Evolutionary conservation across 2,797 vertebrate species (phyloP), one percentile per base, ranked within the genome.

Genomic region (Choloepus didactylus): DNA sequence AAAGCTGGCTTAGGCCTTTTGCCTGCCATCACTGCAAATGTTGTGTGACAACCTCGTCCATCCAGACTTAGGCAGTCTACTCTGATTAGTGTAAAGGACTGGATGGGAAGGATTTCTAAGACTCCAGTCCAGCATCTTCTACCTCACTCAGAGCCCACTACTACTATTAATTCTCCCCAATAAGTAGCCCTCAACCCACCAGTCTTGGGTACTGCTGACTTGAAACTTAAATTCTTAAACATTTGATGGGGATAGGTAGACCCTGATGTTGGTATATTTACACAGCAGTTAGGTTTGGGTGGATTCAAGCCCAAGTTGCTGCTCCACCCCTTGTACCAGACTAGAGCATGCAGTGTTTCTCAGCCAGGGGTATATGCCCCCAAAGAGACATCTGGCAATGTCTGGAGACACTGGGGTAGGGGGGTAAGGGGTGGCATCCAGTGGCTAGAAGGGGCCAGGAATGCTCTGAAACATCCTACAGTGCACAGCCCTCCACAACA

Each of bases 401-500:
- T 49, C 49, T 49, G 51, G 16, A 54, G 51, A 54, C 51, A 54
- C 51, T 18, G 31, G 73, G 10, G 60, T 19, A 18, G 56, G 9
- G 14, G 9, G 9, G 16, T 35, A 19, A 23, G n/a, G 27, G 90
- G 86, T 10, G 15, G 54, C 44, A 88, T 23, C 51, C 54, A 88
- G 12, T 59, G 51, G 59, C 38, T 35, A 87, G 59, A 93, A 56
- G 54, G 54, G 76, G 31, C 51, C 56, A 90, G 35, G 70, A 27
- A 89, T 79, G 67, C n/a, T 77, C 16, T 15, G 85, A 54, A 91
- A 87, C 67, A 93, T 56, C 76, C 16, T 87, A 41, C 2, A 83
- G 6, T 69, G 60, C 46, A 56, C 51, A 41, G 35, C 62, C 60
- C 62, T 16, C 6, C 25, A 46, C 69, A 85, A 66, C 81, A 54